Evolutionary conservation across 2,888 invertebrate species (phyloP), one percentile per base, ranked within the genome.

Genomic region (Melieria crassipennis): DNA sequence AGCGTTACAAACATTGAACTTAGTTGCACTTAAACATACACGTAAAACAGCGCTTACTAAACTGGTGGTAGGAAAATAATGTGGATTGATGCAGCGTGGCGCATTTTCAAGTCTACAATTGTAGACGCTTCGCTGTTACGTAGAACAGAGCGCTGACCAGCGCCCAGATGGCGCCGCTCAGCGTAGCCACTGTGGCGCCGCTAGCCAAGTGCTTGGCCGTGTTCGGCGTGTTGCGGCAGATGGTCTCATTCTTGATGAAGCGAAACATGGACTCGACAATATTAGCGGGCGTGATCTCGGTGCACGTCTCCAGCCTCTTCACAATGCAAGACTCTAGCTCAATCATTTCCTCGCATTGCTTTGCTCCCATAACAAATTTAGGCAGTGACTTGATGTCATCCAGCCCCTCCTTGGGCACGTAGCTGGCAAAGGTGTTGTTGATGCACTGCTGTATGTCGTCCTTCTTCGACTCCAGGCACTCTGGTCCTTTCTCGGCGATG

Each of bases 401-500:
- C 43, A 82, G 74, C 57, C 84, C 82, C 5, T 88, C 79, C 6
- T 88, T 83, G 3, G 90, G 87, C 3, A 89, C 71, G 76, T 90
- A 89, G 0, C 85, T 78, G 0, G 89, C 88, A 50, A 91, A 86
- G 0, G 93, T 92, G 45, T 83, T 82, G 80, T 93, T 93, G 7
- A 91, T 80, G 80, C 94, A 94, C 4, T 87, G 82, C 79, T 90
- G 88, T 50, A 94, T 88, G 1, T 87, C 89, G 0, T 90, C 89
- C 73, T 89, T 88, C 74, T 91, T 91, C 0, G 89, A 87, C 70
- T 89, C 79, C 73, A 94, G 87, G 80, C 94, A 95, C 81, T 94
- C 92, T 7, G 92, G 91, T 0, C 94, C 94, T n/a, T 92, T 91
- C 81, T 94, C 93, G 1, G 94, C 91, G 70, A 94, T 92, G 82